These are phyloP conservation scores for Cnemophilus loriae DNA, from an alignment of 2,113 vertebrate genomes.

Conservation along the genomic window DNA sequence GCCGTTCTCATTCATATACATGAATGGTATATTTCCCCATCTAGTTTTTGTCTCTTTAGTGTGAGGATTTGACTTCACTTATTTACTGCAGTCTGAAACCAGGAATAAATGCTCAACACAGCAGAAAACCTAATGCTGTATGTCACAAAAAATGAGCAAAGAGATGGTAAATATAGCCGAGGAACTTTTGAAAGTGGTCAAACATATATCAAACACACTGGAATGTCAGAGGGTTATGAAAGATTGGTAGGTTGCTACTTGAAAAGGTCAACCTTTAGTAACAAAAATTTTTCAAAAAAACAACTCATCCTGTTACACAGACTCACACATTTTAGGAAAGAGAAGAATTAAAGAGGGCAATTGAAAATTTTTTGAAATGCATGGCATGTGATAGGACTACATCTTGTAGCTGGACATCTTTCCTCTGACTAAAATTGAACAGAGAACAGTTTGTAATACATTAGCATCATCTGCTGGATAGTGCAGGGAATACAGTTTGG, in stretches of 20 bases:
- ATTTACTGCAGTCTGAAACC: not conserved
- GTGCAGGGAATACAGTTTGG: not conserved
- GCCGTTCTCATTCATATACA: not conserved
- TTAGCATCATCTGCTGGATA: constrained; percentile 57
- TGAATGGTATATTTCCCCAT: not conserved
- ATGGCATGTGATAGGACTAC: not conserved
- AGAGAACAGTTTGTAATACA: not conserved
- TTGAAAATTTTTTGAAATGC: rapidly evolving
- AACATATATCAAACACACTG: not conserved
- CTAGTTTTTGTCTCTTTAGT: not conserved
- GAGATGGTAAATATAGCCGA: not conserved
- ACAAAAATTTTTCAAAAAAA: not conserved
- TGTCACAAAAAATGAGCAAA: not conserved
- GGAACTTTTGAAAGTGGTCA: not conserved
- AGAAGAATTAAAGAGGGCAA: not conserved
- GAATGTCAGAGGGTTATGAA: not conserved
- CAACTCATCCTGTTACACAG: not conserved
- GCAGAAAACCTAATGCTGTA: not conserved
- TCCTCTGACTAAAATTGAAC: not conserved
- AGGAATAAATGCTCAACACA: not conserved
- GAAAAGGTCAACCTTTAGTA: not conserved
- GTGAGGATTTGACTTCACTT: not conserved
- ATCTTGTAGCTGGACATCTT: not conserved
- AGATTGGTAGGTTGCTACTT: not conserved
- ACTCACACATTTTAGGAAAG: not conserved